These are phyloP conservation scores for Glaucomys volans DNA, from an alignment of 2,113 vertebrate genomes.

Conservation along the genomic window DNA sequence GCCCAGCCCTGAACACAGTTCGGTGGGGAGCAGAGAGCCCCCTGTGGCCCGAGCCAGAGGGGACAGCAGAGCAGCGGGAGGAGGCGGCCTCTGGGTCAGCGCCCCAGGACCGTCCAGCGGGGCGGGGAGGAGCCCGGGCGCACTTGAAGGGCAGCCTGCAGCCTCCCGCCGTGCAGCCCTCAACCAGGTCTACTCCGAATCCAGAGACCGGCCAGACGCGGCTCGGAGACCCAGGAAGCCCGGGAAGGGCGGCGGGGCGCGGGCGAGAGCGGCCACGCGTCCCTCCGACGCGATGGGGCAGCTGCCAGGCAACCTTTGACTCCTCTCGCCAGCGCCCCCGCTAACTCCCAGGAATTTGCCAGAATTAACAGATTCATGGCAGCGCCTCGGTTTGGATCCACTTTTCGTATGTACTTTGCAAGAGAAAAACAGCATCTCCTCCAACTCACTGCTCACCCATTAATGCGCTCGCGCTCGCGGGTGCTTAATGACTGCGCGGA, in stretches of 20 bases:
- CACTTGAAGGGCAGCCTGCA: too few relatives aligned
- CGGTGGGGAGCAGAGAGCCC: neutral
- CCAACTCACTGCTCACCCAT: slow-evolving; percentile 81
- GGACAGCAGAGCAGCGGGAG: neutral
- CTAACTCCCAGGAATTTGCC: slow-evolving; percentile 80
- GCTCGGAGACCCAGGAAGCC: fast-evolving
- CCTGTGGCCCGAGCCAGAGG: neutral
- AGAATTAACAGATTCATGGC: slow-evolving; percentile 87
- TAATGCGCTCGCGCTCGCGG: slow-evolving; percentile 80
- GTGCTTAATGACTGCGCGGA: slow-evolving; percentile 82
- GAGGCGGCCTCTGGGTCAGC: neutral
- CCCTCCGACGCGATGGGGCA: too few relatives aligned
- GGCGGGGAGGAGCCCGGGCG: neutral
- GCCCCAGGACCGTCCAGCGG: neutral
- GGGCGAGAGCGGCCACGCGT: neutral
- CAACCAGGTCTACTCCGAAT: neutral
- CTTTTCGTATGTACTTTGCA: slow-evolving; percentile 81
- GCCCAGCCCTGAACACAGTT: neutral
- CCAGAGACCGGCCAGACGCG: fast-evolving
- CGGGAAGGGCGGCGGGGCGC: fast-evolving
- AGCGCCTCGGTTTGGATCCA: slow-evolving; percentile 80
- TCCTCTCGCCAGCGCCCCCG: slow-evolving; percentile 66
- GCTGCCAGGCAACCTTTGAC: slow-evolving; percentile 67
- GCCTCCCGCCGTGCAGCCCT: neutral
- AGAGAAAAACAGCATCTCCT: slow-evolving; percentile 78